phyloP scores from a whole-genome alignment of 2,888 invertebrate species.

The Pristionchus exspectatus region DNA sequence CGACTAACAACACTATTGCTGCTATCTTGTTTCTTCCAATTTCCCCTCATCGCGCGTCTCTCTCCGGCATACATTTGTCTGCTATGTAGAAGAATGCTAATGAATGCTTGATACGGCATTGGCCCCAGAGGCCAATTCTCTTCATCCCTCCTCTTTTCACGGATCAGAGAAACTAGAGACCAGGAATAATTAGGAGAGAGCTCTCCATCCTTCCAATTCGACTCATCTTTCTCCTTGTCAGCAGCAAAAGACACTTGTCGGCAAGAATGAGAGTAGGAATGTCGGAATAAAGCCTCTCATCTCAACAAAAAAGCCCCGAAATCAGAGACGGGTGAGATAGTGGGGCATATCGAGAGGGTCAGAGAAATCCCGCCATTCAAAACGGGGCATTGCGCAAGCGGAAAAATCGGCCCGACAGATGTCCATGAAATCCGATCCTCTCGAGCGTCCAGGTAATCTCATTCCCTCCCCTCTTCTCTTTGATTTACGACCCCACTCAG shows the following conservation, averaged over 20 bases:
- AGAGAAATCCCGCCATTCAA: background rate
- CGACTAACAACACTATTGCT: background rate
- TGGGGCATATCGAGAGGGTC: background rate
- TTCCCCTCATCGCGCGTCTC: background rate
- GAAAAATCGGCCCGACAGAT: background rate
- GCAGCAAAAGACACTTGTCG: constrained; percentile 21
- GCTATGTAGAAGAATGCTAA: constrained; percentile 10
- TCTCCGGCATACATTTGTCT: constrained; percentile 21
- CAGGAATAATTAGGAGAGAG: background rate
- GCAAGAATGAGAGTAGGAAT: background rate
- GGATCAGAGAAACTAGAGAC: background rate
- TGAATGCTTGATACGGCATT: constrained; percentile 26
- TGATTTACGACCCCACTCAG: constrained; percentile 36
- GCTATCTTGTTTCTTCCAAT: background rate
- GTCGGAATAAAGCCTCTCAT: no score
- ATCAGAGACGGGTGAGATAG: background rate
- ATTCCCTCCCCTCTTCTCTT: constrained; percentile 1
- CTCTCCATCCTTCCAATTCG: background rate
- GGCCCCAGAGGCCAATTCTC: background rate
- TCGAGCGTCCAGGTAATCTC: constrained; percentile 14
- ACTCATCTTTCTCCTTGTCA: constrained; percentile 18
- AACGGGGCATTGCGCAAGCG: background rate
- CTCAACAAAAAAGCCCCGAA: no score
- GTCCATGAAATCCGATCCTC: constrained; percentile 20
- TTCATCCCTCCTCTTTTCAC: background rate